Evolutionary conservation across 2,797 vertebrate genomes (phyloP).

Genomic region (Monodelphis domestica): DNA sequence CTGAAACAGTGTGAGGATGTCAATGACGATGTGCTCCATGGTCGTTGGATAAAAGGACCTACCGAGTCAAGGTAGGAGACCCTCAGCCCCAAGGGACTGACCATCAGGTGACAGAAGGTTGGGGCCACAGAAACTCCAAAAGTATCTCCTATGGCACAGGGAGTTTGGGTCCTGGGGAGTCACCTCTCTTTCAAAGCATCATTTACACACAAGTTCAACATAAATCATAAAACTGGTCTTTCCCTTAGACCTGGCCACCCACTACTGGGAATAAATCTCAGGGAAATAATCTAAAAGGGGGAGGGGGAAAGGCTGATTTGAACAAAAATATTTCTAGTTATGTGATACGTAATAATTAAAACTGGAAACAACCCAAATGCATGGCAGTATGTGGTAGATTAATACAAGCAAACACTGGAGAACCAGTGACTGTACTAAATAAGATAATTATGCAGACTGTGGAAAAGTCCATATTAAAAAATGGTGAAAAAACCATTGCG

Average conservation of each 20-base stretch:
- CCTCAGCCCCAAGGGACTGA: not conserved
- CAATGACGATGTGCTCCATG: no score
- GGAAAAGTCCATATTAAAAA: not conserved
- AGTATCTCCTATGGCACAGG: no score
- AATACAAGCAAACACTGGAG: not conserved
- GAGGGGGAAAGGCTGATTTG: not conserved
- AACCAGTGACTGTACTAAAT: not conserved
- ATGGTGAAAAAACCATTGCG: not conserved
- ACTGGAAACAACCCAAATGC: not conserved
- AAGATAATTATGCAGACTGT: not conserved
- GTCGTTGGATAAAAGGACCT: not conserved
- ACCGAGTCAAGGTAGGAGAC: not conserved
- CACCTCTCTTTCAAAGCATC: no score
- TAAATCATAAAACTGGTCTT: not conserved
- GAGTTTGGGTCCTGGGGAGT: no score
- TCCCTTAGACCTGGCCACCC: not conserved
- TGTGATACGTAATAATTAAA: not conserved
- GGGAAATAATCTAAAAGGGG: not conserved
- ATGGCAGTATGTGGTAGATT: not conserved
- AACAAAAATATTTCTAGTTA: not conserved
- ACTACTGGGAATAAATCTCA: not conserved
- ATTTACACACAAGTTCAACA: not conserved
- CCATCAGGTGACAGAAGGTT: not conserved
- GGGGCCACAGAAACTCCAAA: not conserved
- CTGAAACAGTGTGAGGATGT: not conserved